Conservation (phyloP, 2,797 vertebrate species). For the Balearica regulorum region DNA sequence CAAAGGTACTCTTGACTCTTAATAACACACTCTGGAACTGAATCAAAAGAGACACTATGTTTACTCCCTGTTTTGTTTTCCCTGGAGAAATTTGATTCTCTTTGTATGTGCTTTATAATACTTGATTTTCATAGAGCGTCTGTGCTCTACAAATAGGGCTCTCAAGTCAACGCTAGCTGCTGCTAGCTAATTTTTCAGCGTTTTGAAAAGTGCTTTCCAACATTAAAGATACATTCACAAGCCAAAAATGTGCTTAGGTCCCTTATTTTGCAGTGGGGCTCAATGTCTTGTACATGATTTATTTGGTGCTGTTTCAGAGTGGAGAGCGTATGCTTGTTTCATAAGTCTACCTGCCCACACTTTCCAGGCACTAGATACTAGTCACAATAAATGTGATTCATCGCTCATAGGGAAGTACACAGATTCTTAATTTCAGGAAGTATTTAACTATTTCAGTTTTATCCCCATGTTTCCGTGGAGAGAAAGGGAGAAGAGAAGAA, state of each 20-base stretch:
- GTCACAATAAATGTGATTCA: background rate
- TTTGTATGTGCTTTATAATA: background rate
- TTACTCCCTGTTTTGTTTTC: background rate
- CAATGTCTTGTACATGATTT: background rate
- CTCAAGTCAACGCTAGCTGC: background rate
- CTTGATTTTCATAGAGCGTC: background rate
- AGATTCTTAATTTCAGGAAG: background rate
- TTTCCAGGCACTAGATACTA: background rate
- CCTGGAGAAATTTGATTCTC: background rate
- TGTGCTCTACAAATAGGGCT: background rate
- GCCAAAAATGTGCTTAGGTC: background rate
- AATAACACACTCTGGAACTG: background rate
- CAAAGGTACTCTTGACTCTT: background rate
- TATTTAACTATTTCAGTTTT: background rate
- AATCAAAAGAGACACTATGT: background rate
- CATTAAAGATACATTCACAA: background rate
- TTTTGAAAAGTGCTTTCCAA: background rate
- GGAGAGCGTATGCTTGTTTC: background rate
- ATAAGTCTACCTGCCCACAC: accelerated
- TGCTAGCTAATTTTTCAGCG: background rate
- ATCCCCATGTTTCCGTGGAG: background rate
- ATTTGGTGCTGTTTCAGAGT: background rate
- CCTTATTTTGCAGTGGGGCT: background rate
- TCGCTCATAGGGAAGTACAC: background rate
- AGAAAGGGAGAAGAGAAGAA: background rate